phyloP scores from a whole-genome alignment of 2,797 vertebrate species.

The Clarias platycephalus region DNA sequence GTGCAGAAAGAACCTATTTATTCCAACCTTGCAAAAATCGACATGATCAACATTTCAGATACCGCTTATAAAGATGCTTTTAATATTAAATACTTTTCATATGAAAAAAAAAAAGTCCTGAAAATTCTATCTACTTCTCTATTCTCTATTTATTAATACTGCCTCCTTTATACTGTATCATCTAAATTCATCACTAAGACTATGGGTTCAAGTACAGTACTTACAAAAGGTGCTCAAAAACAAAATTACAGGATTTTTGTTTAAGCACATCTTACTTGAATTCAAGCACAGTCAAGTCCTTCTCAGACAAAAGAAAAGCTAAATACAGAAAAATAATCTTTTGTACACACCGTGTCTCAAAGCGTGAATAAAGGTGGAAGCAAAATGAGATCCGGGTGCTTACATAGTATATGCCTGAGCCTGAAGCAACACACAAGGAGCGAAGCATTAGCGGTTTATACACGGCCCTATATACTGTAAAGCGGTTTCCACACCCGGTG shows the following conservation, averaged over 20 bases:
- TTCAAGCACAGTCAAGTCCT: background rate
- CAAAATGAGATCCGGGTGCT: background rate
- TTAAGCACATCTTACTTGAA: background rate
- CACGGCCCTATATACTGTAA: background rate
- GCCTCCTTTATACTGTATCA: background rate
- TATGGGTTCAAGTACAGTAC: background rate
- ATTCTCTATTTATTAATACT: background rate
- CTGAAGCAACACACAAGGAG: slow-evolving; percentile 19
- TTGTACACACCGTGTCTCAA: background rate
- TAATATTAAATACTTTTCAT: background rate
- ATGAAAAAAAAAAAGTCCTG: background rate
- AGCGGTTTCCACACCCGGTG: background rate
- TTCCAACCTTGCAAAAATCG: background rate
- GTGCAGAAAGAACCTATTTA: no score
- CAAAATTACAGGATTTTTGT: background rate
- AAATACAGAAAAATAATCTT: background rate
- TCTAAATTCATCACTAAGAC: background rate
- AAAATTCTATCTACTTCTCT: background rate
- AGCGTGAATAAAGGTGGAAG: background rate
- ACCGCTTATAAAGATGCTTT: background rate
- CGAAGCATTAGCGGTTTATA: background rate
- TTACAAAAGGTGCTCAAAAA: background rate
- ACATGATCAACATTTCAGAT: background rate
- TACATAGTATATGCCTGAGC: slow-evolving; percentile 1
- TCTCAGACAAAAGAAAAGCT: background rate